Evolutionary conservation across 2,888 invertebrate genomes (phyloP).

Genomic region (Rotaria macrura): DNA sequence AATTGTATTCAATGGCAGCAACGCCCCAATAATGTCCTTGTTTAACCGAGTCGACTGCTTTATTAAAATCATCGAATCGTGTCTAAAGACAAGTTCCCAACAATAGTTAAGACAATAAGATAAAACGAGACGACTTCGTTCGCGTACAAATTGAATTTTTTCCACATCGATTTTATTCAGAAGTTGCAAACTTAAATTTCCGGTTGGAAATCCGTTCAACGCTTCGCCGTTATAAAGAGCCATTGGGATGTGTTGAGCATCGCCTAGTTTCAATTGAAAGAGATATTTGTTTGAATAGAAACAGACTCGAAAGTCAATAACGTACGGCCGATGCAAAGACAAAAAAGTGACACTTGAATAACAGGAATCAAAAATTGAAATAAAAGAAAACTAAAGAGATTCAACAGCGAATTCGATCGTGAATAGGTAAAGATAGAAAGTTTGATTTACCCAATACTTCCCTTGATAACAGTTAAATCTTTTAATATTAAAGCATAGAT

Average conservation of each 20-base stretch:
- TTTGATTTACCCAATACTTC: constrained; percentile 52
- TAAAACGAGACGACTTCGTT: no score
- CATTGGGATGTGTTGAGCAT: not conserved
- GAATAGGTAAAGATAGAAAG: constrained; percentile 52
- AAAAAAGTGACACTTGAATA: constrained; percentile 83
- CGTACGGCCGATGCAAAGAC: constrained; percentile 60
- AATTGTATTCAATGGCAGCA: constrained; percentile 75
- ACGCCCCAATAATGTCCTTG: constrained; percentile 76
- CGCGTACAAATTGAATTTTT: not conserved
- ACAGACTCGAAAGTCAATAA: no score
- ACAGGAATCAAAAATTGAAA: constrained; percentile 62
- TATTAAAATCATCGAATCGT: constrained; percentile 48
- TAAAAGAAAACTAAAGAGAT: no score
- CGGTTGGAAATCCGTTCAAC: not conserved
- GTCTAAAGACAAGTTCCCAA: no score
- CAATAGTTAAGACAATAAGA: no score
- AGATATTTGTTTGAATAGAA: no score
- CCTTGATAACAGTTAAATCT: constrained; percentile 42
- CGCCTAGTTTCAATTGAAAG: no score
- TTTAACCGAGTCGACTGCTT: constrained; percentile 64
- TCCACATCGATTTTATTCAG: not conserved
- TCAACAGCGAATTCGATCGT: no score
- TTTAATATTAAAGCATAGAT: constrained; percentile 43
- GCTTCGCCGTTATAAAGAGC: constrained; percentile 60
- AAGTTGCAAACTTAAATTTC: constrained; percentile 11